These are phyloP conservation scores for Paratrypauchen microcephalus DNA, from an alignment of 2,797 vertebrate species.

Conservation along the genomic window DNA sequence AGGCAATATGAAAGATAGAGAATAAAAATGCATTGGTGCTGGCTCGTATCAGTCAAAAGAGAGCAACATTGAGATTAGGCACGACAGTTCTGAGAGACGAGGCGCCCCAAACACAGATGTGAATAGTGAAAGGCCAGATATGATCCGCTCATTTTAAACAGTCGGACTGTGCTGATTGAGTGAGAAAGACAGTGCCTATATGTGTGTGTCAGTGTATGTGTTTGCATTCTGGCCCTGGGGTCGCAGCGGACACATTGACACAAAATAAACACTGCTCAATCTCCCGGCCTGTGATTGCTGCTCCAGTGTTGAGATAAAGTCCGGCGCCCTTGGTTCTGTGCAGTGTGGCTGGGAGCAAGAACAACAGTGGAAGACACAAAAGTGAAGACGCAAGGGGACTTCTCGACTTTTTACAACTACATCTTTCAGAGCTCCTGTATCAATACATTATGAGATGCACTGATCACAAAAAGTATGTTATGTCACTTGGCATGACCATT, in stretches of 20 bases:
- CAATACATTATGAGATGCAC: background rate
- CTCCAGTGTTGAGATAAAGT: slow-evolving; percentile 79
- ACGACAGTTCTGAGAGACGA: slow-evolving; percentile 51
- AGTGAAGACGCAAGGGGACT: background rate
- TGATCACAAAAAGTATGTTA: background rate
- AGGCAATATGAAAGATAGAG: slow-evolving; percentile 67
- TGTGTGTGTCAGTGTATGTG: slow-evolving; percentile 28
- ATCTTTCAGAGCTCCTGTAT: background rate
- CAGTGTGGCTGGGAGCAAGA: slow-evolving; percentile 42
- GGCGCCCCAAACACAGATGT: slow-evolving; percentile 57
- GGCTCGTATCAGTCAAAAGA: slow-evolving; percentile 64
- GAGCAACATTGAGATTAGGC: slow-evolving; percentile 66
- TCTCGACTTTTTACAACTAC: background rate
- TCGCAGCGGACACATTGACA: slow-evolving; percentile 71
- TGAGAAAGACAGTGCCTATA: slow-evolving; percentile 36
- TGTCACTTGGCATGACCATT: background rate
- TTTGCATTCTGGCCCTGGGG: slow-evolving; percentile 62
- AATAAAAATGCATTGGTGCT: slow-evolving; percentile 74
- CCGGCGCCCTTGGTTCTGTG: slow-evolving; percentile 60
- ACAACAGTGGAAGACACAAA: slow-evolving; percentile 29
- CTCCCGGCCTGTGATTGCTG: slow-evolving; percentile 71
- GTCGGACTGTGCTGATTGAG: slow-evolving; percentile 64
- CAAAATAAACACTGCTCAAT: slow-evolving; percentile 79
- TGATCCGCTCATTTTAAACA: slow-evolving; percentile 80
- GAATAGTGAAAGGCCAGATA: slow-evolving; percentile 73